Evolutionary conservation across 2,113 vertebrate genomes (phyloP), one percentile per base, ranked within the genome.

Genomic region (Chunga burmeisteri): DNA sequence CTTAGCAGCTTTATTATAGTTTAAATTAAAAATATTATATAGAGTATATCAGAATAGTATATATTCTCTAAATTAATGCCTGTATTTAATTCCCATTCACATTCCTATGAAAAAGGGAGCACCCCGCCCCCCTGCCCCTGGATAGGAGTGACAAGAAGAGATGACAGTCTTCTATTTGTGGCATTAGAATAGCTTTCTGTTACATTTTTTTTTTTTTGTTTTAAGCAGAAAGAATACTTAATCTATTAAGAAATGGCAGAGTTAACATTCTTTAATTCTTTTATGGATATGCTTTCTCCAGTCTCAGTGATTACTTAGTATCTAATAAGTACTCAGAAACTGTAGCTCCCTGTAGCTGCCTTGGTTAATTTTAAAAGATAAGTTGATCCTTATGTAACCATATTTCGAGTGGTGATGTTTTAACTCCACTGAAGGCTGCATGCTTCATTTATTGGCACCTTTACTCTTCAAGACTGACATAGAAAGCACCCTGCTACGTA

Each of bases 151-250:
- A 29, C n/a, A 75, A 47, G 40, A 87, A 67, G 27, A n/a, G 6
- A 40, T 19, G 6, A 11, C 23, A 46, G 29, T 38, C 68, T 67
- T 44, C 12, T 32, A 13, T 58, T 84, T 74, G 34, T 58, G 47
- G 2, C 5, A 56, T 40, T 73, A 17, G 4, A 56, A 32, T 14
- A 52, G 26, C 7, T n/a, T 61, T 55, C 40, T 53, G 7, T 49
- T 55, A 53, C 1, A 2, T 0, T 2, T 26, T n/a, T n/a, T n/a
- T n/a, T n/a, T n/a, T 42, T 88, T 55, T 58, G 5, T 29, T 63
- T 68, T 47, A 85, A 70, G 7, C 30, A 44, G 56, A 81, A 85
- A 30, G 8, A 53, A 42, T 59, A 22, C 3, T 36, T 50, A 9
- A 53, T 65, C 22, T 59, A 22, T 61, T 7, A 20, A 55, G 27